These are phyloP conservation scores for Kryphioiulus occultus DNA, from an alignment of 2,888 invertebrate genomes.

Conservation along the genomic window DNA sequence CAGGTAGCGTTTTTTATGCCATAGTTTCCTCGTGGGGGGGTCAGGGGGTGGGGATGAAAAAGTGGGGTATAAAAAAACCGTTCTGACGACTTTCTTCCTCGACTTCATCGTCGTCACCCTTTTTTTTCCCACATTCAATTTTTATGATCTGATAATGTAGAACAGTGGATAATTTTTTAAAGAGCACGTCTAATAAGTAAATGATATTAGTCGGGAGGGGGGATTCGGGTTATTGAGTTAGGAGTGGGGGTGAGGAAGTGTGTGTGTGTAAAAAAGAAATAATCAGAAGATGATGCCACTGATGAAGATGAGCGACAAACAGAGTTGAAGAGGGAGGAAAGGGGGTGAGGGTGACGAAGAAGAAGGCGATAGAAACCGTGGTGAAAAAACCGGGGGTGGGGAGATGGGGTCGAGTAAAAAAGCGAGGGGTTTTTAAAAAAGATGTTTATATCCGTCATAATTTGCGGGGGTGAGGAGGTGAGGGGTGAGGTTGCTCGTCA, in stretches of 20 bases:
- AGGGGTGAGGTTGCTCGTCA: neutral
- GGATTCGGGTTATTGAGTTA: neutral
- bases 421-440: slow-evolving; percentile 1
- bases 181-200: slow-evolving; percentile 37
- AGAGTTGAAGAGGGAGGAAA: neutral
- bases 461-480: neutral
- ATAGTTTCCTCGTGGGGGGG: too few species aligned
- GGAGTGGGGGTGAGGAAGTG: too few species aligned
- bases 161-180: slow-evolving; percentile 35
- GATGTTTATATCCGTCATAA: slow-evolving; percentile 33
- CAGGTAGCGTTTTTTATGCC: too few species aligned
- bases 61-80: too few species aligned
- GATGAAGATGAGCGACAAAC: too few species aligned
- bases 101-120: too few species aligned
- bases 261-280: too few species aligned
- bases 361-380: too few species aligned
- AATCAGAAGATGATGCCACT: too few species aligned
- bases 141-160: slow-evolving; percentile 27
- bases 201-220: neutral
- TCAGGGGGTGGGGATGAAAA: too few species aligned
- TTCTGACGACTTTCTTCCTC: too few species aligned
- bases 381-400: too few species aligned
- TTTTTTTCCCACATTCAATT: neutral
- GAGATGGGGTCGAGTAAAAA: neutral
- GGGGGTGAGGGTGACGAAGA: neutral